Percentiles rank a stretch among this genome's conserved stretches.
These are phyloP conservation scores for Colostygia pectinataria DNA, from an alignment of 2,888 invertebrate species.

Conservation along the genomic window DNA sequence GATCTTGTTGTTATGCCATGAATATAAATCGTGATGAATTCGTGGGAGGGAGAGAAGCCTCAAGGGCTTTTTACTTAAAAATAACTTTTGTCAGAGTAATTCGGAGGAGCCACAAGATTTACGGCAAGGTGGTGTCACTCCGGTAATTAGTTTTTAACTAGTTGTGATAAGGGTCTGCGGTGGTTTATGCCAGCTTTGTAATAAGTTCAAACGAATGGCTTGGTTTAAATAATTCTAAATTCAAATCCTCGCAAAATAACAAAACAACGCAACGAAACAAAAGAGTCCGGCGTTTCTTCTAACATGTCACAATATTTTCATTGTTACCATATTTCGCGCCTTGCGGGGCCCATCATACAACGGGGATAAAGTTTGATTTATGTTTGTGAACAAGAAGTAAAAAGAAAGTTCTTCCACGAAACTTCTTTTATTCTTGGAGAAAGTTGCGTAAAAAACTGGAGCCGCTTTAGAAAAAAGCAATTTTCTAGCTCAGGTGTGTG, in stretches of 20 bases:
- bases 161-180: slow-evolving; percentile 80
- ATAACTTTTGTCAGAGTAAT: slow-evolving; percentile 83
- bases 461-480: slow-evolving; percentile 83
- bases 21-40: slow-evolving; percentile 86
- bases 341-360: slow-evolving; percentile 64
- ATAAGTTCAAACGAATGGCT: slow-evolving; percentile 67
- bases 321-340: slow-evolving; percentile 68
- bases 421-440: slow-evolving; percentile 80
- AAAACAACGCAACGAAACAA: slow-evolving; percentile 51
- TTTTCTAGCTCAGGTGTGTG: slow-evolving; percentile 83
- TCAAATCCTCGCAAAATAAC: slow-evolving; percentile 28
- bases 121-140: slow-evolving; percentile 82
- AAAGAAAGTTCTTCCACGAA: slow-evolving; percentile 75
- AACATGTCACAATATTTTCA: slow-evolving; percentile 76
- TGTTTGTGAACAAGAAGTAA: slow-evolving; percentile 55
- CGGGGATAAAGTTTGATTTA: slow-evolving; percentile 70
- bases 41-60: slow-evolving; percentile 61
- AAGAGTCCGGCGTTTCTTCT: slow-evolving; percentile 51
- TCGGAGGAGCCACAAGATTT: slow-evolving; percentile 77
- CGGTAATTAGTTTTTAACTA: slow-evolving; percentile 83
- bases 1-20: slow-evolving; percentile 82
- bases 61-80: slow-evolving; percentile 83
- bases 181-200: slow-evolving; percentile 70
- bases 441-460: slow-evolving; percentile 81
- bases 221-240: slow-evolving; percentile 21